These are phyloP conservation scores for Pardalotus punctatus DNA, from an alignment of 2,113 vertebrate genomes.

Conservation along the genomic window DNA sequence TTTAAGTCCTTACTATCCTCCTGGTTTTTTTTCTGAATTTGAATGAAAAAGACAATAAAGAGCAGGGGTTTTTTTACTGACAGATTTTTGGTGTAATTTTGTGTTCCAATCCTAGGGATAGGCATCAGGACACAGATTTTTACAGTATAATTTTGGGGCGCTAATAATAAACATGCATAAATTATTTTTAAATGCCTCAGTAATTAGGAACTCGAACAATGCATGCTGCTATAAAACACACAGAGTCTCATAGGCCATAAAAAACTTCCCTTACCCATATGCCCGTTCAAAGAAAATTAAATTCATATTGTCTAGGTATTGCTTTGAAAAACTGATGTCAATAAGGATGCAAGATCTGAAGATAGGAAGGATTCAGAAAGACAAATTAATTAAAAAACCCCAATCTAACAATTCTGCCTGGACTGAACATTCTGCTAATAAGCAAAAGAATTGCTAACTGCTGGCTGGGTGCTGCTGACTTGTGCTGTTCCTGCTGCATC, in stretches of 20 bases:
- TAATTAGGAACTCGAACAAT: not conserved
- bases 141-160: not conserved
- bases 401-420: not conserved
- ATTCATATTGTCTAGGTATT: not conserved
- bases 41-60: not conserved
- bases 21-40: not conserved
- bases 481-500: constrained; percentile 18
- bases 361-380: not conserved
- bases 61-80: accelerated
- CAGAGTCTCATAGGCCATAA: not conserved
- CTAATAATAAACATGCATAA: not conserved
- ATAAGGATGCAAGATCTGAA: not conserved
- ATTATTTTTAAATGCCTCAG: not conserved
- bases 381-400: not conserved
- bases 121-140: not conserved
- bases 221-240: not conserved
- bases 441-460: not conserved
- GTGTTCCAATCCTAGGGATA: not conserved
- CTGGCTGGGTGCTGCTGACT: constrained; percentile 12
- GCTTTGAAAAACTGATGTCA: not conserved
- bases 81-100: not conserved
- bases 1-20: not conserved
- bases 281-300: not conserved
- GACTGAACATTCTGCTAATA: not conserved
- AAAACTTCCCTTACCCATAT: not conserved